Evolutionary conservation across 2,113 vertebrate genomes (phyloP).

Genomic region (Taurulus bubalis): DNA sequence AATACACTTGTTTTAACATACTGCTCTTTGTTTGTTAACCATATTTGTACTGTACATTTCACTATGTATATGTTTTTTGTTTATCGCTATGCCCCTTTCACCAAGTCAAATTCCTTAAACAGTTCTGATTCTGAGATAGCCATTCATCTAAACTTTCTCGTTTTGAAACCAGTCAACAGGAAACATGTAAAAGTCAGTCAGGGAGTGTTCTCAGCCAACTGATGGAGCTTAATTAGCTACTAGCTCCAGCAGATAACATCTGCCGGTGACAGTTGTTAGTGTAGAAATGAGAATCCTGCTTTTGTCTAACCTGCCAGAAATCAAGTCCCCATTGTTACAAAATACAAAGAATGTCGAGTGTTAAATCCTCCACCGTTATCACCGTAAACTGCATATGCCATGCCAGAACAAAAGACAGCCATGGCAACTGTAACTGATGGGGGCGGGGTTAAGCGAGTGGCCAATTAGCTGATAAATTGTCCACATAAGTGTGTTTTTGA

Average conservation of each 20-base stretch:
- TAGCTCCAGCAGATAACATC: neutral
- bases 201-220: neutral
- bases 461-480: constrained; percentile 47
- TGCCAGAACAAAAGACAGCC: constrained; percentile 13
- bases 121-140: neutral
- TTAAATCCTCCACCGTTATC: neutral
- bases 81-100: too few species aligned
- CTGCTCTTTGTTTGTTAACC: too few species aligned
- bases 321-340: neutral
- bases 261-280: neutral
- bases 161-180: neutral
- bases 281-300: neutral
- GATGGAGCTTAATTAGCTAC: neutral
- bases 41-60: too few species aligned
- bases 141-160: neutral
- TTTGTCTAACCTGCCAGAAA: neutral
- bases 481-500: constrained; percentile 34
- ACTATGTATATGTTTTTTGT: too few species aligned
- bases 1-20: too few species aligned
- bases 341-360: neutral
- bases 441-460: neutral
- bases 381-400: neutral
- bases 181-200: neutral
- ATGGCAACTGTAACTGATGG: constrained; percentile 20
- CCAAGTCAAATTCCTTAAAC: too few species aligned